Conservation (phyloP, 2,797 vertebrate genomes). For the Sebastes hubbsi region DNA sequence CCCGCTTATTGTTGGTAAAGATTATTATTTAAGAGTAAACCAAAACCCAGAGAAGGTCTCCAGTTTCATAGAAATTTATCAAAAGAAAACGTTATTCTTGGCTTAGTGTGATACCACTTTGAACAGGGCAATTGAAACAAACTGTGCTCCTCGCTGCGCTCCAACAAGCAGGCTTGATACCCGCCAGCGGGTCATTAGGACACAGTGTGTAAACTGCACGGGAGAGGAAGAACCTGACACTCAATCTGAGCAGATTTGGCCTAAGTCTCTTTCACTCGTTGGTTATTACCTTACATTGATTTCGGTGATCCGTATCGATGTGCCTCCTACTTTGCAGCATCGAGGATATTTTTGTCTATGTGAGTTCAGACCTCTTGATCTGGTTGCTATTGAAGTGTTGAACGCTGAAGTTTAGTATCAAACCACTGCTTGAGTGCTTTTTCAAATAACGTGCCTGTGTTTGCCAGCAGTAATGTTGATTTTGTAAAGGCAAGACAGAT, state of each 20-base stretch:
- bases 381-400: neutral
- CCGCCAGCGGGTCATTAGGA: conserved; percentile 51
- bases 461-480: neutral
- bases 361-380: neutral
- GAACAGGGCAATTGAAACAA: conserved; percentile 77
- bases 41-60: conserved; percentile 78
- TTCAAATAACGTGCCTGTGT: neutral
- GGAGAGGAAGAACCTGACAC: conserved; percentile 29
- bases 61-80: conserved; percentile 84
- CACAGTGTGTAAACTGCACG: conserved; percentile 23
- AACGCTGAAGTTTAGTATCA: neutral
- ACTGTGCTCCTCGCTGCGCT: conserved; percentile 61
- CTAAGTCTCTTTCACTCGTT: conserved; percentile 26
- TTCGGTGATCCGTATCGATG: conserved; percentile 23
- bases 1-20: conserved; percentile 83
- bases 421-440: neutral
- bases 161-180: conserved; percentile 45
- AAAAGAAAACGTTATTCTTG: conserved; percentile 88
- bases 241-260: conserved; percentile 29
- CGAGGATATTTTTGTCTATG: neutral
- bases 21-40: conserved; percentile 86
- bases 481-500: conserved; percentile 14
- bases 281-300: conserved; percentile 37
- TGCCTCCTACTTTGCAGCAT: neutral
- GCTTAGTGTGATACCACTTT: conserved; percentile 77